A percentile compares a stretch with the other conserved stretches of the same genome.
These are phyloP conservation scores for Eutrigla gurnardus DNA, from an alignment of 2,797 vertebrate genomes.

Conservation along the genomic window DNA sequence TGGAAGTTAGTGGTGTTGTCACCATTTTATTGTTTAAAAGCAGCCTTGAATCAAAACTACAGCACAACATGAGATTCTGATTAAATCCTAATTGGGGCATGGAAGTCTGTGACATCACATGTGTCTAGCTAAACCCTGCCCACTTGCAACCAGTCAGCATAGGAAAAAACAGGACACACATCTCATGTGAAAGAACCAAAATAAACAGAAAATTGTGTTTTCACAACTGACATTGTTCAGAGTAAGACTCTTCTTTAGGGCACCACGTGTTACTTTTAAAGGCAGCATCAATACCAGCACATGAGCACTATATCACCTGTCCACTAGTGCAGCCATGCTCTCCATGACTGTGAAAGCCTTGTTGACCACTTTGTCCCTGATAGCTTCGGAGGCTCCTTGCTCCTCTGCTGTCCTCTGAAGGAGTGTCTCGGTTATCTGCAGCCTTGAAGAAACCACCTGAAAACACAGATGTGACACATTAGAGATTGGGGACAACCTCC, in stretches of 20 bases:
- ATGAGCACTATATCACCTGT: constrained; percentile 56
- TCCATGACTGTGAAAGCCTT: constrained; percentile 73
- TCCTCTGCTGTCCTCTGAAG: constrained; percentile 71
- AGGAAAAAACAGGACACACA: too few species aligned
- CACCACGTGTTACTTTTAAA: not conserved
- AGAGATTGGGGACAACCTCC: not conserved
- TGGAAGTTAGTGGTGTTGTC: too few species aligned
- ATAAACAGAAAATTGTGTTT: too few species aligned
- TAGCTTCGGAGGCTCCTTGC: constrained; percentile 57
- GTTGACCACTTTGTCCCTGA: constrained; percentile 71
- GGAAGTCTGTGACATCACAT: not conserved
- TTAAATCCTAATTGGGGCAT: not conserved
- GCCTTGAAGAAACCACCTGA: constrained; percentile 71
- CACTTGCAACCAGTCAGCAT: too few species aligned
- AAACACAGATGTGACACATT: constrained; percentile 1
- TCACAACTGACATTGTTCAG: too few species aligned
- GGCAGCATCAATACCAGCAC: not conserved
- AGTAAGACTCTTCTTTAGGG: not conserved
- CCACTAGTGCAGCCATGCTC: constrained; percentile 69
- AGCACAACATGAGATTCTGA: too few species aligned
- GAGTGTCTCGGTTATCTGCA: constrained; percentile 73
- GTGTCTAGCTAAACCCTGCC: too few species aligned
- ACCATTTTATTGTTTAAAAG: too few species aligned
- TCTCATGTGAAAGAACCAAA: too few species aligned
- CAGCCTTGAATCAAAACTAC: too few species aligned